Evolutionary conservation across 2,888 invertebrate genomes (phyloP).

Genomic region (Oxycera nigricornis): DNA sequence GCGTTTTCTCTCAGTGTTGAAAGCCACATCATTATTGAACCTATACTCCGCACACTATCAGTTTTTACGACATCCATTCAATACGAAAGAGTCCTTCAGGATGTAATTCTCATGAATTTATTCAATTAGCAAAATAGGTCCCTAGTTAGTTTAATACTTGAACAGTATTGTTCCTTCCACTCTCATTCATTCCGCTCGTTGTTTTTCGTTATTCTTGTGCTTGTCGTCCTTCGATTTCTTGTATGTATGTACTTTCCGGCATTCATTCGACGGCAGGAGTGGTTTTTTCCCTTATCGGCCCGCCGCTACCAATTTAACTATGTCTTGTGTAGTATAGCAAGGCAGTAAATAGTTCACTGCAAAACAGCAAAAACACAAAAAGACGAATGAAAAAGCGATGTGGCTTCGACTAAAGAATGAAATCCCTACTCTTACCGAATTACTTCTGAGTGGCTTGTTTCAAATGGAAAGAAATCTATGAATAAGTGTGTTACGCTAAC

Average conservation of each 20-base stretch:
- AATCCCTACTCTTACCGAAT: slow-evolving; percentile 36
- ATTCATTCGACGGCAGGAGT: background rate
- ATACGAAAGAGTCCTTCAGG: slow-evolving; percentile 15
- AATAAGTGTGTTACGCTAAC: slow-evolving; percentile 34
- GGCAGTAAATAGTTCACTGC: background rate
- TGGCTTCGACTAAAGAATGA: background rate
- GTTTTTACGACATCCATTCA: slow-evolving; percentile 23
- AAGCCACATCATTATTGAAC: too few species aligned
- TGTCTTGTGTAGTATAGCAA: background rate
- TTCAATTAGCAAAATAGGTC: slow-evolving; percentile 37
- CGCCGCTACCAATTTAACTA: background rate
- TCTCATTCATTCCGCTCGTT: slow-evolving; percentile 6
- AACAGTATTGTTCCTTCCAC: slow-evolving; percentile 5
- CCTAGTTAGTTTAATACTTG: slow-evolving; percentile 32
- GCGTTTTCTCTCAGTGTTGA: too few species aligned
- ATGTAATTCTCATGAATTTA: slow-evolving; percentile 35
- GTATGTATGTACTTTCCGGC: background rate
- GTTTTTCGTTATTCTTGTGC: background rate
- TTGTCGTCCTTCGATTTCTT: background rate
- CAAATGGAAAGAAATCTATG: slow-evolving; percentile 41
- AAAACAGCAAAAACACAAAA: background rate
- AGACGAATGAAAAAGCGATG: background rate
- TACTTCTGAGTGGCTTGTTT: slow-evolving; percentile 43
- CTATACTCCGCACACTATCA: too few species aligned
- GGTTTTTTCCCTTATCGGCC: background rate